Percentiles rank a stretch among this genome's conserved stretches.
Conservation (phyloP, 1,140 invertebrate species). For the Papilio aristodemus region DNA sequence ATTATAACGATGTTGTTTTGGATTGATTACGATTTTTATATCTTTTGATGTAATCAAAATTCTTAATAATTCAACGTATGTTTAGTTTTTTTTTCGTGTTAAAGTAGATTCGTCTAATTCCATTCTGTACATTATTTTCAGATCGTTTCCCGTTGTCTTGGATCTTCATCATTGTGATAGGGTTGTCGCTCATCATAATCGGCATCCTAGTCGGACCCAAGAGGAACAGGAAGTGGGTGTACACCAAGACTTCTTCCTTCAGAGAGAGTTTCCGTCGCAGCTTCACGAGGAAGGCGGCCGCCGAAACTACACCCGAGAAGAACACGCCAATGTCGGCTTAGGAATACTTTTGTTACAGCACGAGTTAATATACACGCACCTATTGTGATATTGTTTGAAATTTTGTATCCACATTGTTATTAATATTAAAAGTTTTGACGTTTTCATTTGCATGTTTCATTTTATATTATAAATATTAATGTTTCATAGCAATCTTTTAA, state of each 20-base stretch:
- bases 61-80: too few species aligned
- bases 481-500: too few species aligned
- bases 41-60: too few species aligned
- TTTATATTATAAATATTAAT: neutral
- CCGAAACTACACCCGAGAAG: conserved; percentile 36
- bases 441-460: conserved; percentile 6
- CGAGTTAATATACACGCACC: conserved; percentile 13
- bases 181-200: conserved; percentile 40
- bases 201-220: conserved; percentile 42
- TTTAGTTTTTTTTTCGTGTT: too few species aligned
- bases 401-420: conserved; percentile 3
- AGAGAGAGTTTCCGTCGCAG: conserved; percentile 49
- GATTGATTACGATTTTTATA: too few species aligned
- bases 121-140: too few species aligned
- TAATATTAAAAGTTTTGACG: conserved; percentile 1
- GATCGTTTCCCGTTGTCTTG: conserved; percentile 40
- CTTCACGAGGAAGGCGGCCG: conserved; percentile 41
- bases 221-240: conserved; percentile 54
- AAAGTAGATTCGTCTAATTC: too few species aligned
- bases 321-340: conserved; percentile 48
- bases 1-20: too few species aligned
- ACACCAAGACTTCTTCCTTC: conserved; percentile 36
- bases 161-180: conserved; percentile 41
- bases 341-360: conserved; percentile 5
- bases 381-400: conserved; percentile 22